Base-by-base conservation (phyloP, 2,113 vertebrate genomes). In the Saguinus midas region DNA sequence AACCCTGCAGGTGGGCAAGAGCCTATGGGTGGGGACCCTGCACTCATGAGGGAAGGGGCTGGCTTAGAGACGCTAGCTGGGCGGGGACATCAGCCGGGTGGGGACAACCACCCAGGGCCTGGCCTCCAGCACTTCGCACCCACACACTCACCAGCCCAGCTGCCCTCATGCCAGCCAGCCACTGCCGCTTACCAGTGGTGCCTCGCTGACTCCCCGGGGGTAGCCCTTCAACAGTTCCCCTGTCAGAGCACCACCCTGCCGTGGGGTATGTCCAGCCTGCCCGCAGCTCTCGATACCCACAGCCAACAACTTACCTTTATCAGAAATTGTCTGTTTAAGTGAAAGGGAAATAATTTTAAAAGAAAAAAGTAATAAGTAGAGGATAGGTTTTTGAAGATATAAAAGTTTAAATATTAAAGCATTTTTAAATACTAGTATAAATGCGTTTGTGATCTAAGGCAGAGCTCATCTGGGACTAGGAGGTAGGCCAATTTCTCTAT, bases 191-290 rank as follows among this genome's bases (percentile, higher is more conserved):
- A 97, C 98, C 97, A 25, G 79, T 82, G 93, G 91, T 87, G 92
- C 88, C 94, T 96, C 40, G 61, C 92, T 18, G 95, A 84, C 82
- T 96, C 85, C 94, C 94, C 12, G 8, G 91, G 91, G 91, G 78
- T 94, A 89, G 94, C 95, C 79, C 91, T 50, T 94, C 97, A 92
- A 93, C 92, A 18, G 64, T 32, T 96, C 89, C 88, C 90, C 92
- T 90, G 94, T 95, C 97, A 96, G 95, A 98, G 97, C 98, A 96
- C 98, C 97, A 96, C 97, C 97, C 97, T 83, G 97, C 91, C 96
- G 95, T 23, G 64, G 97, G 96, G 97, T n/a, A 95, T 95, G 90
- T 90, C 83, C 83, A 96, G 83, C 90, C 61, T 1, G 37, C 81
- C 50, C 20, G 58, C 90, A 43, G 92, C 86, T 64, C 96, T 66